Conservation (phyloP, 2,888 invertebrate genomes). For the Drosophila phalerata region DNA sequence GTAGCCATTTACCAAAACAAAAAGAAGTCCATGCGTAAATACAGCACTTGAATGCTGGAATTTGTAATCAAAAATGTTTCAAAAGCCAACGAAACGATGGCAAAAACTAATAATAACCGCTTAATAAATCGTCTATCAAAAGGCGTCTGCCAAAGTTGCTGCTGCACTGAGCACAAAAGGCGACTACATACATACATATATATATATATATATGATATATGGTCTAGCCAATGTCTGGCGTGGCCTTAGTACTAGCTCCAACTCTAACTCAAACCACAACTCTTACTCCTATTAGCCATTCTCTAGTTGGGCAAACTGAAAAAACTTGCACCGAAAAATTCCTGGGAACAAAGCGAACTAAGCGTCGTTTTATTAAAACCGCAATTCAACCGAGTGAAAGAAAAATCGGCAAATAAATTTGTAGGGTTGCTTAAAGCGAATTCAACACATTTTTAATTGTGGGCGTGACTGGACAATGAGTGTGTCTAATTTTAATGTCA, state of each 20-base stretch:
- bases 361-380: constrained; percentile 58
- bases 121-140: constrained; percentile 79
- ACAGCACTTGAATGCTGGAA: constrained; percentile 45
- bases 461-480: constrained; percentile 21
- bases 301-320: constrained; percentile 34
- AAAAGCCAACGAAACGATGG: constrained; percentile 62
- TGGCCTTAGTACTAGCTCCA: constrained; percentile 26
- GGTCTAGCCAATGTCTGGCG: constrained; percentile 67
- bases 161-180: constrained; percentile 48
- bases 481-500: constrained; percentile 32
- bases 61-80: constrained; percentile 74
- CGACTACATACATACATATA: constrained; percentile 11
- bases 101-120: constrained; percentile 78
- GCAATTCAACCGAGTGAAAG: constrained; percentile 46
- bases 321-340: constrained; percentile 49
- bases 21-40: background rate
- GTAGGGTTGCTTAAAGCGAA: constrained; percentile 31
- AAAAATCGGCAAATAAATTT: constrained; percentile 50
- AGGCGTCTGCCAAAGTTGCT: constrained; percentile 38
- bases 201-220: constrained; percentile 59
- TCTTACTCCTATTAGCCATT: constrained; percentile 30
- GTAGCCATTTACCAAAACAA: background rate
- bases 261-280: constrained; percentile 34
- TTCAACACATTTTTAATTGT: constrained; percentile 42
- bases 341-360: constrained; percentile 36